Evolutionary conservation across 2,888 invertebrate genomes (phyloP).

Genomic region (Pollenia angustigena): DNA sequence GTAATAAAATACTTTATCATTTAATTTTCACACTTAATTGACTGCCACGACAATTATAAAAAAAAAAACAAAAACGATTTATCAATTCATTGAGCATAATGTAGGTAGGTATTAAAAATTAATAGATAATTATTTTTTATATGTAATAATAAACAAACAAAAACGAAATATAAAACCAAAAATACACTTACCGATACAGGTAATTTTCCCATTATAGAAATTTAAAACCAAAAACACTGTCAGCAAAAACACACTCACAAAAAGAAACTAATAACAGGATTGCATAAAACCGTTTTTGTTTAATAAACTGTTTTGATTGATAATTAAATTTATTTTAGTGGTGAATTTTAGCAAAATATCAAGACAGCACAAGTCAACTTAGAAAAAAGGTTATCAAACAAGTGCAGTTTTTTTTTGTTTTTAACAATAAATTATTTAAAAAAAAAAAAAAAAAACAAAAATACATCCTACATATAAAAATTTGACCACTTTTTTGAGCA

Average conservation of each 20-base stretch:
- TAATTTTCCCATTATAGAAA: conserved; percentile 66
- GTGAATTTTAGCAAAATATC: conserved; percentile 10
- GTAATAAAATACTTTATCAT: conserved; percentile 12
- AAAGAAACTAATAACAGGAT: conserved; percentile 20
- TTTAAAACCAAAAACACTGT: conserved; percentile 18
- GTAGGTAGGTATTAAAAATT: conserved; percentile 1
- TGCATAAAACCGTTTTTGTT: conserved; percentile 8
- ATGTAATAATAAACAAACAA: conserved; percentile 10
- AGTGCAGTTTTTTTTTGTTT: background rate
- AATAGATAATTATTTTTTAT: conserved; percentile 35
- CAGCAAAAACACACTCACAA: background rate
- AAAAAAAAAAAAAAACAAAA: no score
- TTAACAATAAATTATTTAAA: background rate
- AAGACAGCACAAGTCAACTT: background rate
- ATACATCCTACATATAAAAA: background rate
- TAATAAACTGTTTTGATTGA: conserved; percentile 11
- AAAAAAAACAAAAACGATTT: conserved; percentile 21
- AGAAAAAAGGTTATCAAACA: conserved; percentile 57
- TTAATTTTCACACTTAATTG: conserved; percentile 24
- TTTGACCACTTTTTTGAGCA: conserved; percentile 21
- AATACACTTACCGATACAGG: conserved; percentile 65
- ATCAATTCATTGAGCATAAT: conserved; percentile 43
- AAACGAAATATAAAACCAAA: conserved; percentile 31
- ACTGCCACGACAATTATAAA: conserved; percentile 13
- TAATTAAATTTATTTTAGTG: conserved; percentile 23